Evolutionary conservation across 2,888 invertebrate genomes (phyloP), one percentile per base, ranked within the genome.

Genomic region (Zygothrica quintamaculata): DNA sequence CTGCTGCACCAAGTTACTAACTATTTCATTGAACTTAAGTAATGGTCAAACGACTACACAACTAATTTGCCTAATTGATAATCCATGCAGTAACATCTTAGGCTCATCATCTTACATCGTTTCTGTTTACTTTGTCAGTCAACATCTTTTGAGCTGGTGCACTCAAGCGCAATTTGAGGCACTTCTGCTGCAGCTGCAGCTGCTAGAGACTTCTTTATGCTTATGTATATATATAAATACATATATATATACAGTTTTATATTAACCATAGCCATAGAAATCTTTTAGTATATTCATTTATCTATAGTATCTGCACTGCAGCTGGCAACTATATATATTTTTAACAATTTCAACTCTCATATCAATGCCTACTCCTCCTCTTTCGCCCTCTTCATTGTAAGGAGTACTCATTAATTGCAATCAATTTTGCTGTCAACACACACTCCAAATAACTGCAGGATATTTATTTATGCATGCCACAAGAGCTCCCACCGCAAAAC

Each of bases 351-450:
- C n/a, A n/a, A n/a, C n/a, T n/a, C n/a, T 42, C 39, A 55, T 9
- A 15, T 43, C 13, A 15, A 29, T 9, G 42, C 1, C 29, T n/a
- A 42, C 9, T 22, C 18, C 43, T n/a, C 11, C 48, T 1, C 16
- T 9, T 6, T 15, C 18, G 43, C 31, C 11, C n/a, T n/a, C n/a
- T n/a, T n/a, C n/a, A n/a, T n/a, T n/a, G n/a, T n/a, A n/a, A n/a
- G 13, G 9, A 34, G 40, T 22, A 33, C 47, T 53, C 76, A 84
- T 87, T 87, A 84, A 84, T 84, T 87, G 87, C 78, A 84, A 84
- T 84, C 87, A 84, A 84, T 84, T 84, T 84, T 56, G 78, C 82
- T 84, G 82, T 84, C 82, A 84, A 81, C 82, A 77, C 76, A 78
- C 72, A 86, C 70, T 80, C 69, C 81, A 86, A 84, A 86, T 77